phyloP scores from a whole-genome alignment of 2,797 vertebrate species.

The Danio albolineatus region DNA sequence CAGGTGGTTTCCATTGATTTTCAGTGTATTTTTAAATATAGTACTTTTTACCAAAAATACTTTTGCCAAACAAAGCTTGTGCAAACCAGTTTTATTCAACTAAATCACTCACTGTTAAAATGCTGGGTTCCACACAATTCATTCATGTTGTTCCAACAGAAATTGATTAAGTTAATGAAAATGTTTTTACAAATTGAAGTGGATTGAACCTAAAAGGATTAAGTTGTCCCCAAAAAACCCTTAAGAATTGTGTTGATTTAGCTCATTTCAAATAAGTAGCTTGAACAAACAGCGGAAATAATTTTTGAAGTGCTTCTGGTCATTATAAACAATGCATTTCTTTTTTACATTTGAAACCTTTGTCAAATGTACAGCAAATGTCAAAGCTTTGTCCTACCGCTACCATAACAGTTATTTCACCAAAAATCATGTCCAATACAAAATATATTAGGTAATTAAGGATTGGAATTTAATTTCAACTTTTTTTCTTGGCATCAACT shows the following conservation, averaged over 20 bases:
- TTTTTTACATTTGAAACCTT: background rate
- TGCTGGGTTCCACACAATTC: too few species aligned
- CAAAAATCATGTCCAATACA: background rate
- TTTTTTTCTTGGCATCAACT: conserved; percentile 18
- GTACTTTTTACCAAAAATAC: background rate
- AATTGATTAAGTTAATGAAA: too few species aligned
- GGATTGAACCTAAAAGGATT: too few species aligned
- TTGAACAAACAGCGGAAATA: too few species aligned
- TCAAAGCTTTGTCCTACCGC: background rate
- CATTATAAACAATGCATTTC: background rate
- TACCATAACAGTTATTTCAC: background rate
- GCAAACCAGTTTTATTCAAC: background rate
- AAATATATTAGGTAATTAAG: background rate
- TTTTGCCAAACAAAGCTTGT: background rate
- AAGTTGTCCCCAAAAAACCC: too few species aligned
- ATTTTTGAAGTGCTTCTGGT: background rate
- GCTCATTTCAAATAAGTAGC: too few species aligned
- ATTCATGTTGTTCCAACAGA: too few species aligned
- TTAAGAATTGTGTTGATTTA: too few species aligned
- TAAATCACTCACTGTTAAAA: too few species aligned
- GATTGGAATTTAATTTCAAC: background rate
- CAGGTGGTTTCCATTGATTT: background rate
- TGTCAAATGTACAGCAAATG: background rate
- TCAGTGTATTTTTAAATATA: background rate
- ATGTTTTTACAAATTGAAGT: too few species aligned